phyloP scores from a whole-genome alignment of 2,113 vertebrate species.

The Chaenocephalus aceratus region DNA sequence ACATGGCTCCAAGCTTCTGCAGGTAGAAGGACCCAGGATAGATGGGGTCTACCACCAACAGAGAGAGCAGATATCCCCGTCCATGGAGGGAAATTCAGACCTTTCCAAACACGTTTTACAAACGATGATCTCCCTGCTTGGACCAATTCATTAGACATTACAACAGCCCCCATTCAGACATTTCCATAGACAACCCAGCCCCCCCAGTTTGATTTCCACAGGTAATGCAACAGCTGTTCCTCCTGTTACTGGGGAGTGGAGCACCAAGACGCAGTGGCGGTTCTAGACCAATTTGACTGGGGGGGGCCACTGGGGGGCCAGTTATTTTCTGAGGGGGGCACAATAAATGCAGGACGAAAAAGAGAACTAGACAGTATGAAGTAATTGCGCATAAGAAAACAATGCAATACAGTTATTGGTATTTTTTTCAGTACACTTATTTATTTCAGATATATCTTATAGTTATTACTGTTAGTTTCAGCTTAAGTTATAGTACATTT shows the following conservation, averaged over 20 bases:
- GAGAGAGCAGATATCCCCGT: not conserved
- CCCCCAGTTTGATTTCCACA: not conserved
- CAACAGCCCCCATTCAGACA: not conserved
- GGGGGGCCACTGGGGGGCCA: too few species aligned
- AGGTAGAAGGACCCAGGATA: not conserved
- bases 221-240: not conserved
- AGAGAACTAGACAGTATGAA: too few species aligned
- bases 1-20: not conserved
- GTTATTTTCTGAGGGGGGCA: too few species aligned
- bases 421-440: too few species aligned
- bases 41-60: not conserved
- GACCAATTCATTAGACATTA: not conserved
- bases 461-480: too few species aligned
- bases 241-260: not conserved
- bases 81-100: conserved; percentile 33
- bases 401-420: too few species aligned
- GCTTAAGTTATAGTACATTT: too few species aligned
- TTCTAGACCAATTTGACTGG: too few species aligned
- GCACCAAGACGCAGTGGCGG: not conserved
- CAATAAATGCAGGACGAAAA: too few species aligned
- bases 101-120: conserved; percentile 21
- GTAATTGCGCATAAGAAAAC: too few species aligned
- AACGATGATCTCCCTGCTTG: too few species aligned
- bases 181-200: not conserved
- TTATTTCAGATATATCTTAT: too few species aligned